Percentiles rank a stretch among this genome's conserved stretches.
phyloP scores from a whole-genome alignment of 2,888 invertebrate species.

The Abrostola tripartita region DNA sequence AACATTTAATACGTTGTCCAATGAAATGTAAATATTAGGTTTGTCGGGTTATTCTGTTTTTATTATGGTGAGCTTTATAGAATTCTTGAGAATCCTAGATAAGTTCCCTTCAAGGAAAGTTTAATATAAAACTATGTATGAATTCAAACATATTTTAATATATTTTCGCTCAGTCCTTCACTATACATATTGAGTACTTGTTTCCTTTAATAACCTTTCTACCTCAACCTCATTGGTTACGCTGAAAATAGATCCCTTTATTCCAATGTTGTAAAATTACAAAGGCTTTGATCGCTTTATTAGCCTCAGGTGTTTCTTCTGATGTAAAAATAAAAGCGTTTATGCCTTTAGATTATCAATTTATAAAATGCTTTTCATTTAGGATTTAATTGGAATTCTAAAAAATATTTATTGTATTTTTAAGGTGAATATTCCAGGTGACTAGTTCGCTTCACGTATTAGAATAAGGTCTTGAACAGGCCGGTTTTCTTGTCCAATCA shows the following conservation, averaged over 20 bases:
- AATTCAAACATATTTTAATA: background rate
- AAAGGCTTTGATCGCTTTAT: background rate
- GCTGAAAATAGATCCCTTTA: background rate
- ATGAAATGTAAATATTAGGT: constrained; percentile 31
- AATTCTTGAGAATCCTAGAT: background rate
- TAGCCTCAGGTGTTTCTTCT: background rate
- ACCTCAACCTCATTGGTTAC: too few relatives aligned
- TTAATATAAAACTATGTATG: background rate
- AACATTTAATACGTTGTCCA: constrained; percentile 23
- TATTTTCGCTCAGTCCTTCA: too few relatives aligned
- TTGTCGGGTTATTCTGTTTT: background rate
- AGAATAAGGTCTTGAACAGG: too few relatives aligned
- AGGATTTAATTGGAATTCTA: too few relatives aligned
- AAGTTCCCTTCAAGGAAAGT: background rate
- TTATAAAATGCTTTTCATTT: too few relatives aligned
- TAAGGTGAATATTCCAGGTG: too few relatives aligned
- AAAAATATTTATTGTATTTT: too few relatives aligned
- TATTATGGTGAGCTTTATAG: background rate
- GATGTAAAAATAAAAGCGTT: background rate
- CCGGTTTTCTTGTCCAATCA: too few relatives aligned
- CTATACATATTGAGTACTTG: too few relatives aligned
- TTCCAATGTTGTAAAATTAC: background rate
- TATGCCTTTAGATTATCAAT: background rate
- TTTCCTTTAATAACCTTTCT: too few relatives aligned
- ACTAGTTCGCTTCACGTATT: too few relatives aligned